These are phyloP conservation scores for Polyploca ridens DNA, from an alignment of 2,888 invertebrate genomes.

Conservation along the genomic window DNA sequence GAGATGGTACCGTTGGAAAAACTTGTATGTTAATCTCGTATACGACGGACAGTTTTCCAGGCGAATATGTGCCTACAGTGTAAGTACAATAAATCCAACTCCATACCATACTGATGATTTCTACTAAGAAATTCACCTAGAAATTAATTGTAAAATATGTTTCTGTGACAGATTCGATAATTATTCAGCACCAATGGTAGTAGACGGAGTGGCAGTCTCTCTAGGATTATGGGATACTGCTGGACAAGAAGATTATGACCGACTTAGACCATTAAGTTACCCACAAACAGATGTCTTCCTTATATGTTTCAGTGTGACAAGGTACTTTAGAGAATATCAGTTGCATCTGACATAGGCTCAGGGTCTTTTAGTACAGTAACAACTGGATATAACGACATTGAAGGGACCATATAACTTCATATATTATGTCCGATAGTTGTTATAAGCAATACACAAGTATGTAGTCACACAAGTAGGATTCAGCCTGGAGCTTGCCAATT, in stretches of 20 bases:
- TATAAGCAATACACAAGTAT: too few relatives aligned
- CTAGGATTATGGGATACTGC: constrained; percentile 99
- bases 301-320: constrained; percentile 99
- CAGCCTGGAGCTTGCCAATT: too few relatives aligned
- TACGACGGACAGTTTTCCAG: constrained; percentile 96
- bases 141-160: constrained; percentile 2
- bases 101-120: constrained; percentile 20
- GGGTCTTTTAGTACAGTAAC: too few relatives aligned
- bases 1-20: constrained; percentile 97
- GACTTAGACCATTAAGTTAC: constrained; percentile 97
- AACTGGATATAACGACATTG: too few relatives aligned
- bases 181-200: constrained; percentile 99
- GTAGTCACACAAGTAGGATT: too few relatives aligned
- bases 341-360: too few relatives aligned
- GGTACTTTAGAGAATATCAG: constrained; percentile 48
- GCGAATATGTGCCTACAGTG: constrained; percentile 98
- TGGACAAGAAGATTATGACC: constrained; percentile 98
- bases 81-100: constrained; percentile 81
- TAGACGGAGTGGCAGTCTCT: constrained; percentile 98
- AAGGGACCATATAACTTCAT: too few relatives aligned
- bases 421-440: too few relatives aligned
- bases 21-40: constrained; percentile 97
- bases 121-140: neutral
- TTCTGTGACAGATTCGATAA: constrained; percentile 93
- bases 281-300: constrained; percentile 99